Conservation (phyloP, 2,888 invertebrate genomes). For the Cryptophagus acutangulus region DNA sequence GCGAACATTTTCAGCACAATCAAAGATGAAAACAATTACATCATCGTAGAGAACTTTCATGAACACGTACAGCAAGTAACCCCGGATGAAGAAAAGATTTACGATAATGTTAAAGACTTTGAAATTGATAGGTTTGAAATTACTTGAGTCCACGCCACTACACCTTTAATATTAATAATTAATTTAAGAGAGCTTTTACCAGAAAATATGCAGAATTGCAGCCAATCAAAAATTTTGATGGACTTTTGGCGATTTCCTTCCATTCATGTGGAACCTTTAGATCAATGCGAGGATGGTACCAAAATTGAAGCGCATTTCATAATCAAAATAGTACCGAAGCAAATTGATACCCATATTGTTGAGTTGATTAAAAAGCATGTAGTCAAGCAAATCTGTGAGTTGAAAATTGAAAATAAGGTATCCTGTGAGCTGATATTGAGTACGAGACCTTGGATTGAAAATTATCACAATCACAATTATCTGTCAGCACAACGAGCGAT, state of each 20-base stretch:
- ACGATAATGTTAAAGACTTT: constrained; percentile 43
- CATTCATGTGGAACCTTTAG: constrained; percentile 40
- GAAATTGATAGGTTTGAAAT: constrained; percentile 35
- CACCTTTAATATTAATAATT: too few species aligned
- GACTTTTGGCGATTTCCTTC: constrained; percentile 47
- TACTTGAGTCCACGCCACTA: too few species aligned
- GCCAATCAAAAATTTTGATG: constrained; percentile 46
- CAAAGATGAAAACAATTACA: constrained; percentile 35
- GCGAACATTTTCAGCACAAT: constrained; percentile 39
- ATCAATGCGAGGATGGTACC: constrained; percentile 38
- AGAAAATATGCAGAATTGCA: constrained; percentile 40
- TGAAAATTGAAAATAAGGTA: constrained; percentile 41
- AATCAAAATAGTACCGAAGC: constrained; percentile 45
- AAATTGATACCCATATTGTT: constrained; percentile 36
- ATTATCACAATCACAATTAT: constrained; percentile 42
- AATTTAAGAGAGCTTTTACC: too few species aligned
- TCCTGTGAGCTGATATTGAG: constrained; percentile 32
- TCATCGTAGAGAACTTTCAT: constrained; percentile 44
- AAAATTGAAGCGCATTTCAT: constrained; percentile 41
- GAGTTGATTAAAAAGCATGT: constrained; percentile 33
- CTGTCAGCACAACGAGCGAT: constrained; percentile 46
- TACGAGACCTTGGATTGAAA: constrained; percentile 46
- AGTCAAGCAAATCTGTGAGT: constrained; percentile 32
- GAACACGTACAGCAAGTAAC: constrained; percentile 46
- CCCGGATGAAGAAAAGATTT: constrained; percentile 48